Evolutionary conservation across 1,140 invertebrate genomes (phyloP).

Genomic region (Pygmarrhopalites habei): DNA sequence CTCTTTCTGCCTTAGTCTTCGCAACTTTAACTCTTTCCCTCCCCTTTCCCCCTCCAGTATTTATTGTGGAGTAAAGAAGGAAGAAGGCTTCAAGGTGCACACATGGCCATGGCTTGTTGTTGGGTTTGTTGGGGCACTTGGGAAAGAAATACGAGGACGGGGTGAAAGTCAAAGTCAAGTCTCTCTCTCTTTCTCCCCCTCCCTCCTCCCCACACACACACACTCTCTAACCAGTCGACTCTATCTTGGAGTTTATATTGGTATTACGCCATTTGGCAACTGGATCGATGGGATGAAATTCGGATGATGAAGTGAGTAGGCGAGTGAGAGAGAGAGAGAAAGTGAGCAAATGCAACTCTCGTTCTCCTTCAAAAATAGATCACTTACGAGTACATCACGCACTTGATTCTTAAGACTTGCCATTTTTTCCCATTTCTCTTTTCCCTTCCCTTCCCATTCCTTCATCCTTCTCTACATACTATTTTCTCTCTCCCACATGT

Average conservation of each 20-base stretch:
- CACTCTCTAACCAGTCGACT: no score
- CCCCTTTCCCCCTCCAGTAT: not conserved
- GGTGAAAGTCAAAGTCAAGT: not conserved
- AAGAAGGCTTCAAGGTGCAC: not conserved
- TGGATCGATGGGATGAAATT: constrained; percentile 6
- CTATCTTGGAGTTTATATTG: not conserved
- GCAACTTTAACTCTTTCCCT: not conserved
- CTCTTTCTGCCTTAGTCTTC: not conserved
- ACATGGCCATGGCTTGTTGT: no score
- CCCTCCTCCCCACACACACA: no score
- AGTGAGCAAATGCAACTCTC: not conserved
- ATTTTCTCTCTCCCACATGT: no score
- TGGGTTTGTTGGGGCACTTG: not conserved
- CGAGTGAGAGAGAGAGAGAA: not conserved
- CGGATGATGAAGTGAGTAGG: constrained; percentile 4
- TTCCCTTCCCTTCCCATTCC: no score
- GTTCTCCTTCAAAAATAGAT: not conserved
- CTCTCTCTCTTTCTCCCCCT: no score
- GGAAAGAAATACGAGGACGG: not conserved
- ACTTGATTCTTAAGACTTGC: not conserved
- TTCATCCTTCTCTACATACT: no score
- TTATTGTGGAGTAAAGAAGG: not conserved
- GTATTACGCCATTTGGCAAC: not conserved
- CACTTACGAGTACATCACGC: constrained; percentile 5
- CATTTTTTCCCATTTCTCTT: no score